Conservation (phyloP, 2,113 vertebrate genomes). For the Catagonus wagneri region DNA sequence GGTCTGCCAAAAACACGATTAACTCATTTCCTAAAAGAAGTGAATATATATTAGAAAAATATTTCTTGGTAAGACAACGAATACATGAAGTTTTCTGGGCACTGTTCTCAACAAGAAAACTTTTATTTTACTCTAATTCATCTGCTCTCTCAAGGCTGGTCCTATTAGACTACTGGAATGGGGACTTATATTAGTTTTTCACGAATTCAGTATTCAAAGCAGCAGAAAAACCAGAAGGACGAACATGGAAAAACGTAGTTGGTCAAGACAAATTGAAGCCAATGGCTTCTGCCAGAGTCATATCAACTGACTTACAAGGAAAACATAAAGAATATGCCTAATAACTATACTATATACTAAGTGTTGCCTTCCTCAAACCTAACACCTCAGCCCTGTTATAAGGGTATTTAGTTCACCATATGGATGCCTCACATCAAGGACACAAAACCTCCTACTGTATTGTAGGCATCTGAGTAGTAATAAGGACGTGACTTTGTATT, state of each 20-base stretch:
- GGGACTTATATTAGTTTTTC: not conserved
- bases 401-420: not conserved
- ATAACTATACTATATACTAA: not conserved
- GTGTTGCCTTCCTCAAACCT: not conserved
- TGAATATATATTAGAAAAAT: constrained; percentile 58
- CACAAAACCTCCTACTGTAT: not conserved
- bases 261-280: not conserved
- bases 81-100: not conserved
- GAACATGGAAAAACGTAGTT: not conserved
- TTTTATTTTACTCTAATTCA: not conserved
- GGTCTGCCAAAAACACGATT: constrained; percentile 95
- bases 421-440: not conserved
- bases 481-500: not conserved
- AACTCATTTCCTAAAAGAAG: constrained; percentile 92
- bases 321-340: not conserved
- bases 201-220: not conserved
- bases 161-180: not conserved
- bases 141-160: not conserved
- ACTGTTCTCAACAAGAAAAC: not conserved
- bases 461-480: not conserved
- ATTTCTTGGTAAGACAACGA: not conserved
- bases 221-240: not conserved
- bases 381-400: not conserved
- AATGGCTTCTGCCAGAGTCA: not conserved
- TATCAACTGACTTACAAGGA: not conserved